phyloP scores from a whole-genome alignment of 2,888 invertebrate genomes.

The Troides helena region DNA sequence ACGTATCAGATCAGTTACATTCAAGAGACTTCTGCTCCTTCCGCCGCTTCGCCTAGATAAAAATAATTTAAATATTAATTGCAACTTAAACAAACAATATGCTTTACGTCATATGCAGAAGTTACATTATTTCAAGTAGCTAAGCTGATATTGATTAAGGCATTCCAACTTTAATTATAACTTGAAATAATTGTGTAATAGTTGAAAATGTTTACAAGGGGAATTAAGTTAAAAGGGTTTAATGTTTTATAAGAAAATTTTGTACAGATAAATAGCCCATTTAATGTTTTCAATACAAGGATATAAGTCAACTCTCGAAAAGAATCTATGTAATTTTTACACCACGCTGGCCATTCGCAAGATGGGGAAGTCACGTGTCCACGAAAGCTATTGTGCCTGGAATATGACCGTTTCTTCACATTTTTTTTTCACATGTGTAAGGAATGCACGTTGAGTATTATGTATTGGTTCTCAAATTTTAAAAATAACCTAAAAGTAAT shows the following conservation, averaged over 20 bases:
- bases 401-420: no score
- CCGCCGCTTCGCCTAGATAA: no score
- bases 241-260: background rate
- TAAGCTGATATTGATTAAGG: background rate
- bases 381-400: no score
- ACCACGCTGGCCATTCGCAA: no score
- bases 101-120: background rate
- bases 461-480: slow-evolving; percentile 14
- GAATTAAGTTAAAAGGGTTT: background rate
- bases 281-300: no score
- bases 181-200: background rate
- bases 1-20: no score
- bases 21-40: no score
- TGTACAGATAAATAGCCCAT: no score
- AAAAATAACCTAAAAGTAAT: background rate
- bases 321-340: no score
- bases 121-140: background rate
- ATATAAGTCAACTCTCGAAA: no score
- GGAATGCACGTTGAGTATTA: background rate
- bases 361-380: no score
- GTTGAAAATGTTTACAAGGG: background rate
- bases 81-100: background rate
- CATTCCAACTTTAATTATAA: background rate
- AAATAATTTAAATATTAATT: background rate
- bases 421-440: slow-evolving; percentile 5